phyloP scores from a whole-genome alignment of 37 sponge, comb jelly and placozoan species.

The Petrosia ficiformis region DNA sequence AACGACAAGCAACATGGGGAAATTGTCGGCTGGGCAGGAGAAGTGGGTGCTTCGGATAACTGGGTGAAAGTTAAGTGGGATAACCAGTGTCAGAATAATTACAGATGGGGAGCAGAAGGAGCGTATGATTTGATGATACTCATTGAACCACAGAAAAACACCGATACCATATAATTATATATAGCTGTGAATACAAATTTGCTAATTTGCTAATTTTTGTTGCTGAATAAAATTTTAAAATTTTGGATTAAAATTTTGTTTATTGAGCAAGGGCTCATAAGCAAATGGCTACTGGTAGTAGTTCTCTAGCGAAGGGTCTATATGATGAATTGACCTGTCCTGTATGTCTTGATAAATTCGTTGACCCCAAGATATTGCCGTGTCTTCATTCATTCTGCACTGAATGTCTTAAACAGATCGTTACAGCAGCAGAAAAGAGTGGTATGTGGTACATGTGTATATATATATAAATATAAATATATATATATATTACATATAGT shows the following conservation, averaged over 20 bases:
- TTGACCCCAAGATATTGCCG: slow-evolving; percentile 7
- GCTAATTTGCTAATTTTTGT: no score
- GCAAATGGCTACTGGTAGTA: background rate
- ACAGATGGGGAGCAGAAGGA: slow-evolving; percentile 25
- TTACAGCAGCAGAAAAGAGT: no score
- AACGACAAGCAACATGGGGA: background rate
- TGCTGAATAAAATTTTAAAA: no score
- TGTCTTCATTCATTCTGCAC: slow-evolving; percentile 20
- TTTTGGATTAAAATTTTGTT: no score
- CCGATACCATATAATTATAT: no score
- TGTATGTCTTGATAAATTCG: background rate
- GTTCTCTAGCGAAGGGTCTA: background rate
- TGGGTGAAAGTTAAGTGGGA: slow-evolving; percentile 22
- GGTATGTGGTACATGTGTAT: no score
- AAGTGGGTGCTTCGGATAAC: slow-evolving; percentile 13
- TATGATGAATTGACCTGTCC: slow-evolving; percentile 7
- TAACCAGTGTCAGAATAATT: background rate
- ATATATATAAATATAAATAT: no score
- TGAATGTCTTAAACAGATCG: no score
- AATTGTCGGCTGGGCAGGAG: background rate
- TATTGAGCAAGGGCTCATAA: no score
- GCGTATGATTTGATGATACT: slow-evolving; percentile 15
- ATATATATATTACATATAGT: no score
- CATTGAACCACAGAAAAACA: no score
- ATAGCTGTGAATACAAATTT: no score